Evolutionary conservation across 2,113 vertebrate genomes (phyloP), one percentile per base, ranked within the genome.

Genomic region (Sigmodon hispidus): DNA sequence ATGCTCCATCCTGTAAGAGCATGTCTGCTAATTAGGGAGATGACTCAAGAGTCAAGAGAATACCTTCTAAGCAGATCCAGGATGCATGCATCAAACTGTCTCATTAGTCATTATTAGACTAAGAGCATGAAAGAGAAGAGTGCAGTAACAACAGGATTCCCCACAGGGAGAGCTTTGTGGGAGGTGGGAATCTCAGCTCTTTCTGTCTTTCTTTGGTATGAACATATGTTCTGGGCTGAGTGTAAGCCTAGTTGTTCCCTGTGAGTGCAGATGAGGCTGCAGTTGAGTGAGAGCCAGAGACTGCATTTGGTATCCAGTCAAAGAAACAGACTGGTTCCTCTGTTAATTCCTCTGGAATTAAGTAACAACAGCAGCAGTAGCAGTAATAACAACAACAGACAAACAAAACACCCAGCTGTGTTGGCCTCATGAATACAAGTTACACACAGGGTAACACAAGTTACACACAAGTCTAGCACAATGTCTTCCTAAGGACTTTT

Each of bases 281-380:
- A 81, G 43, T 21, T 45, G 81, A 80, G 81, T 5, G n/a, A 77
- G 77, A 90, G 69, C 26, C 87, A 95, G 12, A 15, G 3, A 55
- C 13, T 81, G 59, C 48, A 8, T 86, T 91, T 95, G 79, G 31
- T 55, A 81, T 43, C 43, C n/a, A 75, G n/a, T 45, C 83, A 89
- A 89, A 63, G 45, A 92, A 88, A 34, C 7, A 65, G 69, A 89
- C 59, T 2, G 3, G 5, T 79, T 73, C 72, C 57, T n/a, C n/a
- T n/a, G n/a, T n/a, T n/a, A n/a, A 29, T 81, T 87, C n/a, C n/a
- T 90, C 77, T 61, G 77, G 70, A 94, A 72, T 70, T 26, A 34
- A 59, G 79, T 65, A 45, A n/a, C 6, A 55, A 0, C 8, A 63
- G 4, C 26, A 45, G 26, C 40, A 63, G 1, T 4, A 48, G 10